Evolutionary conservation across 2,888 invertebrate genomes (phyloP).

Genomic region (Dryadula phaetusa): DNA sequence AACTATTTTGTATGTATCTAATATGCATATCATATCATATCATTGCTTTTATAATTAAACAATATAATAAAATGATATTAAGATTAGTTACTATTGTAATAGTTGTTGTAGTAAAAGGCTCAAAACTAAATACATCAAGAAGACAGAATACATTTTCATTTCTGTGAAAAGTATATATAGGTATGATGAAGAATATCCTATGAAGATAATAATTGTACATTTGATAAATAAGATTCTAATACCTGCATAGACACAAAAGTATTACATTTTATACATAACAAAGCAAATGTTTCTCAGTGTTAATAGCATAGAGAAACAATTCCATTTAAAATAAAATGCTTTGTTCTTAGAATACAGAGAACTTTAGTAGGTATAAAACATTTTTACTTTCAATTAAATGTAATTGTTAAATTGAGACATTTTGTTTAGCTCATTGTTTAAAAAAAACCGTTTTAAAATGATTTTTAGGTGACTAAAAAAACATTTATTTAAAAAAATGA

Average conservation of each 20-base stretch:
- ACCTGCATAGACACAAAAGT: not conserved
- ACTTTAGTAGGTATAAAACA: not conserved
- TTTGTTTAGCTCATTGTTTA: not conserved
- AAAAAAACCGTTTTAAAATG: not conserved
- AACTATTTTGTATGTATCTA: too few species aligned
- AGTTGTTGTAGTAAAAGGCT: too few species aligned
- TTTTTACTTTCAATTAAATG: conserved; percentile 14
- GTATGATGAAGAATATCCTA: too few species aligned
- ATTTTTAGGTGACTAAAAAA: not conserved
- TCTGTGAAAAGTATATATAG: too few species aligned
- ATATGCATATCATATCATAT: too few species aligned
- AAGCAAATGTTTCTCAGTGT: not conserved
- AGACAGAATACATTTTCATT: too few species aligned
- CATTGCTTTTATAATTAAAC: too few species aligned
- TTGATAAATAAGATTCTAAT: conserved; percentile 7
- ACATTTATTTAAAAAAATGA: too few species aligned
- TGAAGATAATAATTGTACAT: not conserved
- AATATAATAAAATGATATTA: too few species aligned
- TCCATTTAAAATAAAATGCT: conserved; percentile 9
- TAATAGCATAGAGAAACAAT: not conserved
- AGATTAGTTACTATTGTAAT: too few species aligned
- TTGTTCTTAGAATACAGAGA: conserved; percentile 11
- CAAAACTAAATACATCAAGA: too few species aligned
- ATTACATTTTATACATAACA: conserved; percentile 13
- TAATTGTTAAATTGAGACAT: not conserved